phyloP scores from a whole-genome alignment of 2,888 invertebrate genomes.

The Eupithecia dodoneata region DNA sequence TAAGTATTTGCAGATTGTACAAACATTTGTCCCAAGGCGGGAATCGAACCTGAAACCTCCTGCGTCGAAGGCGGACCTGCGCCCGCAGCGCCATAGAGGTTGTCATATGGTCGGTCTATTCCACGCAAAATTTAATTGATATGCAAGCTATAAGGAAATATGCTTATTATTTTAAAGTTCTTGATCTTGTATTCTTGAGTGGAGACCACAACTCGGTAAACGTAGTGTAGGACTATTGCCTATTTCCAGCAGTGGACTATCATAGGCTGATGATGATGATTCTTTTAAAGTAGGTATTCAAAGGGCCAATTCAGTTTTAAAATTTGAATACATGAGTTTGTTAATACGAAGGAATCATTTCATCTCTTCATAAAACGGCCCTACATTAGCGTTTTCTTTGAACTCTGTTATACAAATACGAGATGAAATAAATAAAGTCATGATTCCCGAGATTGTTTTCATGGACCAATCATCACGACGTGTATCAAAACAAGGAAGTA shows the following conservation, averaged over 20 bases:
- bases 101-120: background rate
- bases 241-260: no score
- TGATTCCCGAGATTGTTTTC: background rate
- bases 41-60: no score
- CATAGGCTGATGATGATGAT: no score
- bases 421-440: background rate
- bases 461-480: background rate
- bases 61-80: no score
- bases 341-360: background rate
- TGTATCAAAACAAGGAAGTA: background rate
- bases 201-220: no score
- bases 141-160: background rate
- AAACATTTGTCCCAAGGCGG: no score
- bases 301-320: background rate
- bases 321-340: background rate
- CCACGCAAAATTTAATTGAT: background rate
- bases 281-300: background rate
- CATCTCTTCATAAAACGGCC: background rate
- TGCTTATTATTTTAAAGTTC: background rate
- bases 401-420: background rate
- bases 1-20: no score
- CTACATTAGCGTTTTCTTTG: background rate
- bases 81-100: no score
- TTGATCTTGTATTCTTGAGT: no score
- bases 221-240: no score